Evolutionary conservation across 1,140 invertebrate genomes (phyloP).

Genomic region (Delia radicum): DNA sequence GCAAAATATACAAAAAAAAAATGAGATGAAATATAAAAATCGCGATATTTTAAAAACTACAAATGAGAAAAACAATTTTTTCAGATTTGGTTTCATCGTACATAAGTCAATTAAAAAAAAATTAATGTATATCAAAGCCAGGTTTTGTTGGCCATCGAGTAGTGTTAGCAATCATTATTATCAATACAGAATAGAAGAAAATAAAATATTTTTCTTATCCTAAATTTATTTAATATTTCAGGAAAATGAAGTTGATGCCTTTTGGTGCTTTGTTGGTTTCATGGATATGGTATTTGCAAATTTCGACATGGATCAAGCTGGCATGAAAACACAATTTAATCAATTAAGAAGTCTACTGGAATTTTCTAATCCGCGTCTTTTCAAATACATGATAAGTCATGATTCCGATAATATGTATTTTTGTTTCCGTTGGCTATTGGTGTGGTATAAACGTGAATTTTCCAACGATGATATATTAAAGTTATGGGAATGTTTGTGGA

Average conservation of each 20-base stretch:
- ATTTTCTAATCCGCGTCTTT: conserved; percentile 81
- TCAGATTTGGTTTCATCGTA: too few species aligned
- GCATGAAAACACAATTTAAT: conserved; percentile 90
- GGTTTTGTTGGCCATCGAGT: too few species aligned
- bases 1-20: too few species aligned
- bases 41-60: too few species aligned
- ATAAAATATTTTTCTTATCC: not conserved
- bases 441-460: conserved; percentile 83
- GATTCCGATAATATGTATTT: conserved; percentile 99
- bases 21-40: too few species aligned
- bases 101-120: too few species aligned
- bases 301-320: conserved; percentile 96
- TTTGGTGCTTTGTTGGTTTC: conserved; percentile 99
- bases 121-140: too few species aligned
- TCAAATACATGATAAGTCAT: conserved; percentile 82
- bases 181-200: too few species aligned
- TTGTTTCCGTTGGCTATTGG: conserved; percentile 91
- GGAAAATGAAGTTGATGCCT: conserved; percentile 74
- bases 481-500: conserved; percentile 86
- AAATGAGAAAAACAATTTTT: too few species aligned
- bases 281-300: conserved; percentile 96
- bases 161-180: too few species aligned
- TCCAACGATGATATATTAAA: conserved; percentile 73
- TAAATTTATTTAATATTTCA: conserved; percentile 21
- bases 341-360: conserved; percentile 81